A percentile compares a stretch with the other conserved stretches of the same genome.
phyloP scores from a whole-genome alignment of 1,140 invertebrate species.

The Drosophila yakuba region DNA sequence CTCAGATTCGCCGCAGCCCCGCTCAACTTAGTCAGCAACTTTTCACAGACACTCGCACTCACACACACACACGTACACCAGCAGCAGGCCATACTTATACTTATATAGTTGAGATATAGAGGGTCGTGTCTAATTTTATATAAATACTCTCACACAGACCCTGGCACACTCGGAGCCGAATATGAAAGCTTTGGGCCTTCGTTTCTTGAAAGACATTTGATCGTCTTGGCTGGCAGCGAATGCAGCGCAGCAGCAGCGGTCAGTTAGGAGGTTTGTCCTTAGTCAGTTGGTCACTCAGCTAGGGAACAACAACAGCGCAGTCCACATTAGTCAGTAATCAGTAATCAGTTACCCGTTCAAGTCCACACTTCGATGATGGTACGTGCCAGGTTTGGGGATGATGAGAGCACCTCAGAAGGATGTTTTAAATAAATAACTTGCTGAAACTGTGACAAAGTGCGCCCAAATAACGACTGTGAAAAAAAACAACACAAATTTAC shows the following conservation, averaged over 20 bases:
- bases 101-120: constrained; percentile 64
- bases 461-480: constrained; percentile 3
- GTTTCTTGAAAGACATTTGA: constrained; percentile 84
- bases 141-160: constrained; percentile 54
- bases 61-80: constrained; percentile 10
- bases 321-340: constrained; percentile 16
- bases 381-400: constrained; percentile 18
- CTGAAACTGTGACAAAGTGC: constrained; percentile 32
- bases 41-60: constrained; percentile 25
- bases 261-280: constrained; percentile 47
- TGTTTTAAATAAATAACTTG: constrained; percentile 15
- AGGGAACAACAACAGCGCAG: constrained; percentile 36
- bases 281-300: constrained; percentile 59
- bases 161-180: constrained; percentile 55
- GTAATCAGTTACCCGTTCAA: constrained; percentile 8
- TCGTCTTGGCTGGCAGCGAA: constrained; percentile 78
- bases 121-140: constrained; percentile 63
- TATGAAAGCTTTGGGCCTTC: constrained; percentile 79
- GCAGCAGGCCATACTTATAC: constrained; percentile 45
- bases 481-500: constrained; percentile 2
- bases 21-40: constrained; percentile 75
- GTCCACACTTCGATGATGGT: constrained; percentile 26
- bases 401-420: background rate
- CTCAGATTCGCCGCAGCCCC: constrained; percentile 74
- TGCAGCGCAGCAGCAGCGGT: constrained; percentile 58